Evolutionary conservation across 2,797 vertebrate species (phyloP).

Genomic region (Octomys mimax): DNA sequence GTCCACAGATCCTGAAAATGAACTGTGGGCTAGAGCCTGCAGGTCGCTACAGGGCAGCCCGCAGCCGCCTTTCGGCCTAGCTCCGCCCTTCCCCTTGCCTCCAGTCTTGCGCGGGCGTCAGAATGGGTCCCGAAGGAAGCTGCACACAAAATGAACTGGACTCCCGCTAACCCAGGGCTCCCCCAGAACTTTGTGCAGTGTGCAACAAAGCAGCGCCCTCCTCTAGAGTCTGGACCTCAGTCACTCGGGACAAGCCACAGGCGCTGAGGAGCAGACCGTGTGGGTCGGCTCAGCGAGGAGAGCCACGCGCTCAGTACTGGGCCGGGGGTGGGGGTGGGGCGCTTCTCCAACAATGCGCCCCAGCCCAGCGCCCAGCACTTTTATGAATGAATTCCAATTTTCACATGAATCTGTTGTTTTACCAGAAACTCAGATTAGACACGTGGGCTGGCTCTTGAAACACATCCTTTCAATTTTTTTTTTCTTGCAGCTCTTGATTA

Average conservation of each 20-base stretch:
- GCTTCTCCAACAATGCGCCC: background rate
- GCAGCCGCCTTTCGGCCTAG: background rate
- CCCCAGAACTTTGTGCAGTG: background rate
- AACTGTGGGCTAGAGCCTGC: rapidly evolving
- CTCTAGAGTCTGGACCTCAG: background rate
- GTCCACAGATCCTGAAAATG: background rate
- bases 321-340: background rate
- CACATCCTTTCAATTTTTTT: background rate
- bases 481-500: background rate
- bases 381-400: background rate
- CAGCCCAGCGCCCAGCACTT: background rate
- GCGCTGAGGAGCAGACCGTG: background rate
- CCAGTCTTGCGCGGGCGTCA: background rate
- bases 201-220: background rate
- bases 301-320: background rate
- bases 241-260: background rate
- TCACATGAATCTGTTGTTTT: background rate
- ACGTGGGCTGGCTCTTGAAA: background rate
- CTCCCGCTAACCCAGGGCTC: background rate
- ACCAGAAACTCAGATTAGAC: background rate
- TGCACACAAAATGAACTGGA: background rate
- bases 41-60: no score
- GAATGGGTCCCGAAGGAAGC: background rate
- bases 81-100: background rate
- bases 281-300: background rate